Evolutionary conservation across 2,888 invertebrate genomes (phyloP).

Genomic region (Digitonthophagus gazella): DNA sequence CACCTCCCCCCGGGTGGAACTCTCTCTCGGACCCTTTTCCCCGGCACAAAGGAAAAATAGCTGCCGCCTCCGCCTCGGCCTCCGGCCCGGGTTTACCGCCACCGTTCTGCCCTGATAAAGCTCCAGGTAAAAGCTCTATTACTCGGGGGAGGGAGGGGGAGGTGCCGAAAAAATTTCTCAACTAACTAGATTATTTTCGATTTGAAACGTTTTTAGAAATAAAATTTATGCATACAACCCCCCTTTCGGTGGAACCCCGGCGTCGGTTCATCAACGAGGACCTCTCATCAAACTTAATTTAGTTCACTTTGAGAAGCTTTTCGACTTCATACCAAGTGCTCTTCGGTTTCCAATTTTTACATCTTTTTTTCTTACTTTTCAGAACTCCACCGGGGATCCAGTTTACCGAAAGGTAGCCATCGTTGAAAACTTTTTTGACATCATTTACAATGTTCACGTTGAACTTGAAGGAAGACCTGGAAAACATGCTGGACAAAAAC

Average conservation of each 20-base stretch:
- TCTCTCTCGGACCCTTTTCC: not conserved
- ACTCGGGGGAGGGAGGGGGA: slow-evolving; percentile 31
- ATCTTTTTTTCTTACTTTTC: slow-evolving; percentile 40
- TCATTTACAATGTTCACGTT: slow-evolving; percentile 93
- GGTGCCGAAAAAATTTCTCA: slow-evolving; percentile 19
- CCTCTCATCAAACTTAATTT: not conserved
- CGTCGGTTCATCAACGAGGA: not conserved
- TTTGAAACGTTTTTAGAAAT: not conserved
- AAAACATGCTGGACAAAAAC: slow-evolving; percentile 95
- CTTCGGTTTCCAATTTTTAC: not conserved
- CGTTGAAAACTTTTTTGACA: slow-evolving; percentile 97
- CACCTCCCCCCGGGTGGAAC: slow-evolving; percentile 38
- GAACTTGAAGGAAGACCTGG: slow-evolving; percentile 89
- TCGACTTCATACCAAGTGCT: not conserved
- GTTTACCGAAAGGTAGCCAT: slow-evolving; percentile 90
- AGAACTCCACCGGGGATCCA: slow-evolving; percentile 72
- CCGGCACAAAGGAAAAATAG: slow-evolving; percentile 37
- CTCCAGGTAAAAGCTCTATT: slow-evolving; percentile 33
- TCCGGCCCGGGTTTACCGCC: slow-evolving; percentile 39
- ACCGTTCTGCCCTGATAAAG: slow-evolving; percentile 39
- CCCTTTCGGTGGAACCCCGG: too few relatives aligned
- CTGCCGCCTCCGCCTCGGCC: slow-evolving; percentile 38
- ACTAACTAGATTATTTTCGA: not conserved
- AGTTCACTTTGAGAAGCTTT: not conserved
- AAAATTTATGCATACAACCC: not conserved